Base-by-base conservation (phyloP, 92 coral and sea anemone species). In the Zoanthus sociatus region DNA sequence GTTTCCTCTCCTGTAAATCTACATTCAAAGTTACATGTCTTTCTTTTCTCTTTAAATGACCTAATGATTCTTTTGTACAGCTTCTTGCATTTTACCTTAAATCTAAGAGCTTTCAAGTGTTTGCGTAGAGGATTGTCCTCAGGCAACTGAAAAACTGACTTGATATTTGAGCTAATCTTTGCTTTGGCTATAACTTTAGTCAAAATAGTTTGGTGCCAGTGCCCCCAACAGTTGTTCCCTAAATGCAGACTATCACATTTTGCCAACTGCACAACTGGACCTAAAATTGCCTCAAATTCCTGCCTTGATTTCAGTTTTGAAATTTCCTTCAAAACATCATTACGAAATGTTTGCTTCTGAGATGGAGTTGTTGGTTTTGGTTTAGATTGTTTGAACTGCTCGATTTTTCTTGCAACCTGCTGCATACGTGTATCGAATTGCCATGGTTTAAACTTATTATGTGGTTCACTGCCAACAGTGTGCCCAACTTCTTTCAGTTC, bases 1-100 rank as follows among this genome's bases (percentile, higher is more conserved):
- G 96, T 93, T 73, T 93, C 94, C 79, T 93, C 92, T 15, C 94
- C 94, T 56, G 91, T 93, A 50, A 93, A 89, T 83, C 96, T 79
- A 73, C 73, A 93, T 30, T 83, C 89, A 87, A 89, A 86, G 11
- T 90, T 76, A n/a, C 74, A 78, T 75, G 85, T 31, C 55, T 90
- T 89, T 73, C 91, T 42, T 12, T 89, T 89, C 85, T 91, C 94
- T 37, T 53, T 85, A 56, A 91, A 93, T 91, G 93, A 93, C 20
- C 84, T 46, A 68, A 87, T 56, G 17, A 89, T 91, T 54, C 74
- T 87, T 48, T 89, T 89, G 90, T 89, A 87, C 83, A 89, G n/a
- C 55, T 82, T 89, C 86, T 92, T 89, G 73, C 90, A 85, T 58
- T 88, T 37, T 46, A 78, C n/a, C 79, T 83, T 78, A 90, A 87